These are phyloP conservation scores for Lynx canadensis DNA, from an alignment of 2,113 vertebrate genomes.

Conservation along the genomic window DNA sequence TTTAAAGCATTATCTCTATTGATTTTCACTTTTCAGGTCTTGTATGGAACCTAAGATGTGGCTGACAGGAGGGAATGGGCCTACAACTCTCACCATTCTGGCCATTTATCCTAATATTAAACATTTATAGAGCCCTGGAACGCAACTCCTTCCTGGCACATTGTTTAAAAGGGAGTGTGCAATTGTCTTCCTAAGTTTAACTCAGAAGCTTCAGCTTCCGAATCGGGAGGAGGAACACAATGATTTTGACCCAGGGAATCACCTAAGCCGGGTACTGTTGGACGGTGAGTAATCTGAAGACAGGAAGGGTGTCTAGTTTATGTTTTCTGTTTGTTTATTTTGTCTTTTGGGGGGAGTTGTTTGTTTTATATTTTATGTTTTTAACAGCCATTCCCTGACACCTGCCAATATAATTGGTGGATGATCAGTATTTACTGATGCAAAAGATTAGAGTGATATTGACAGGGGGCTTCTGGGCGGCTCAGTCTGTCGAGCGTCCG, in stretches of 20 bases:
- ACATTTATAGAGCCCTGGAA: background rate
- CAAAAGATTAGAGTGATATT: background rate
- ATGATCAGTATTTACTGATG: background rate
- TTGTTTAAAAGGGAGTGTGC: background rate
- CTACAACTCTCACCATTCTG: background rate
- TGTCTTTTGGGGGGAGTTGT: background rate
- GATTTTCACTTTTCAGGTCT: conserved; percentile 5
- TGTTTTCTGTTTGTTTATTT: background rate
- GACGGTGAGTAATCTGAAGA: background rate
- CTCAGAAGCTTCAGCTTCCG: background rate
- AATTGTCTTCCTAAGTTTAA: background rate
- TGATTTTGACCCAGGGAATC: background rate
- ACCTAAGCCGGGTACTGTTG: background rate
- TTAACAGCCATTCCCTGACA: background rate
- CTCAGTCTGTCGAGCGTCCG: too few relatives aligned
- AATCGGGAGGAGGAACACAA: background rate
- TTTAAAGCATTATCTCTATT: conserved; percentile 11
- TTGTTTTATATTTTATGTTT: background rate
- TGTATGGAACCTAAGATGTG: background rate
- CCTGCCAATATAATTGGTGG: background rate
- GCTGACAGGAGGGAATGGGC: background rate
- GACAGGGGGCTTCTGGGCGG: background rate
- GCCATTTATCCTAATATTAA: background rate
- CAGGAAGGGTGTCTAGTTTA: background rate
- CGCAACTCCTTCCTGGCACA: background rate